Percentiles rank a stretch among this genome's conserved stretches.
Evolutionary conservation across 1,140 invertebrate genomes (phyloP).

Genomic region (Papilio polytes): DNA sequence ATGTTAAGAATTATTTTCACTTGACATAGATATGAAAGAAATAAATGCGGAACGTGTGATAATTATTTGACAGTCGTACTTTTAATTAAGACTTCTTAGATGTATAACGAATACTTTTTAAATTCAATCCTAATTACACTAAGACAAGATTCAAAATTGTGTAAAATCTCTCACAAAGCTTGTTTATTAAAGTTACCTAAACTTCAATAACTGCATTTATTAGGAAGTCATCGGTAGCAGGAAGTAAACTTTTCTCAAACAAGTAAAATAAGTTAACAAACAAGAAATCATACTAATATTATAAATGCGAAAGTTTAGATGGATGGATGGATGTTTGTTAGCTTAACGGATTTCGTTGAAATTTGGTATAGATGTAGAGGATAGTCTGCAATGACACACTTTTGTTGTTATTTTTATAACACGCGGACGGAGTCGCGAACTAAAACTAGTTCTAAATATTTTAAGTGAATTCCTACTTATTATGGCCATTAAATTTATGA

Average conservation of each 20-base stretch:
- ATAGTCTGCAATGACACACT: too few species aligned
- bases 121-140: background rate
- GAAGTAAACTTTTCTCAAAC: background rate
- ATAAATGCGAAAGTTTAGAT: too few species aligned
- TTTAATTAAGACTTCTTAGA: conserved; percentile 46
- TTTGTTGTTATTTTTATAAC: too few species aligned
- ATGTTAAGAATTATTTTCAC: conserved; percentile 14
- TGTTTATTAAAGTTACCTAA: background rate
- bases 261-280: background rate
- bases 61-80: conserved; percentile 58
- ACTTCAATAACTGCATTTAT: background rate
- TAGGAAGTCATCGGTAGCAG: conserved; percentile 1
- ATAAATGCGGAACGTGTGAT: conserved; percentile 60
- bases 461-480: too few species aligned
- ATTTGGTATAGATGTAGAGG: too few species aligned
- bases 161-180: background rate
- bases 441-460: too few species aligned
- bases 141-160: background rate
- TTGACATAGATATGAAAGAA: conserved; percentile 36
- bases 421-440: too few species aligned
- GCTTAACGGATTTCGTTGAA: too few species aligned
- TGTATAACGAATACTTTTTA: background rate
- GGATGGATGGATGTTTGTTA: too few species aligned
- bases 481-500: too few species aligned
- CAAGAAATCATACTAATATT: too few species aligned